Evolutionary conservation across 2,797 vertebrate species (phyloP).

Genomic region (Anguilla obscura): DNA sequence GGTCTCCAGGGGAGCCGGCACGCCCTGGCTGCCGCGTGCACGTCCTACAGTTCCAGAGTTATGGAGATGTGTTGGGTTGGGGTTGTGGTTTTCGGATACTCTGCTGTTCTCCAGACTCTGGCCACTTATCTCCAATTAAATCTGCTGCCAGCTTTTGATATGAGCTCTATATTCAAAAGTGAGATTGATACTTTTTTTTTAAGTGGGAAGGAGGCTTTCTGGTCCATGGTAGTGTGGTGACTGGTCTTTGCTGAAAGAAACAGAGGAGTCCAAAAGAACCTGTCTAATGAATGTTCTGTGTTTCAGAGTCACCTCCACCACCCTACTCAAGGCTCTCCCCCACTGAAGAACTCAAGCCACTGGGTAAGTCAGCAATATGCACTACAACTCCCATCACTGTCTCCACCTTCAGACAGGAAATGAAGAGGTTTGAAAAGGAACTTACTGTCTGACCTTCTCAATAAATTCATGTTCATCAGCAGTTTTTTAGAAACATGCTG

Average conservation of each 20-base stretch:
- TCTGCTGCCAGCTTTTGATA: not conserved
- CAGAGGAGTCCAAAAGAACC: not conserved
- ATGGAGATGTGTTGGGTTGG: conserved; percentile 17
- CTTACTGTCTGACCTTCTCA: not conserved
- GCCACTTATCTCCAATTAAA: conserved; percentile 7
- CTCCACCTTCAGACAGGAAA: not conserved
- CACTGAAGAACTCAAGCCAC: conserved; percentile 90
- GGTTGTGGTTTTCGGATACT: not conserved
- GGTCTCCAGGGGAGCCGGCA: not conserved
- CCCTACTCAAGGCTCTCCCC: conserved; percentile 95
- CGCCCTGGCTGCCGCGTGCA: not conserved
- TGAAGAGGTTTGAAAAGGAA: not conserved
- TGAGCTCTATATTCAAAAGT: conserved; percentile 13
- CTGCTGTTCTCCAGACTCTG: not conserved
- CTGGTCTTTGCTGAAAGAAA: not conserved
- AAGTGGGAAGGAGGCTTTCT: not conserved
- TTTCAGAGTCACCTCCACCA: conserved; percentile 97
- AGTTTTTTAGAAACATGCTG: not conserved
- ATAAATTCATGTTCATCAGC: not conserved
- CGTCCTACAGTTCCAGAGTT: not conserved
- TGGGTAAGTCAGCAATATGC: conserved; percentile 77
- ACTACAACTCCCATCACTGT: not conserved
- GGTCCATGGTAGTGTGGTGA: not conserved
- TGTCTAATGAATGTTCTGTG: conserved; percentile 59
- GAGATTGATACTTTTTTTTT: conserved; percentile 16